These are phyloP conservation scores for Montipora efflorescens DNA, from an alignment of 64 coral and sea anemone species.

Conservation along the genomic window DNA sequence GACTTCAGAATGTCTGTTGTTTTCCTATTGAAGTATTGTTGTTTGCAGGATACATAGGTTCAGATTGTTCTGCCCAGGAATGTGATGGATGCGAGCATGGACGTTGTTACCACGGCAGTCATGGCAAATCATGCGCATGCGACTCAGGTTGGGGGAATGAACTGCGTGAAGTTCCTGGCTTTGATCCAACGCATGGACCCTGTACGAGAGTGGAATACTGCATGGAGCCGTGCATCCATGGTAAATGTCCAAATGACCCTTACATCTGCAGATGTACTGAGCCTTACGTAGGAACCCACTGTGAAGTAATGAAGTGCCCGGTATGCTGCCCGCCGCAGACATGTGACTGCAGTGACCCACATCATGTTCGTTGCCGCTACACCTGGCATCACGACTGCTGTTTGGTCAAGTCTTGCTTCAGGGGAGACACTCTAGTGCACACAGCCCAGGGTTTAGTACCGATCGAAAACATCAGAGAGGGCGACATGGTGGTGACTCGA, in stretches of 20 bases:
- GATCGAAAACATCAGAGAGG: conserved; percentile 69
- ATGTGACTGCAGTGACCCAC: conserved; percentile 67
- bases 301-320: conserved; percentile 81
- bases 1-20: too few species aligned
- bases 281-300: conserved; percentile 74
- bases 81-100: conserved; percentile 92
- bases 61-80: conserved; percentile 62
- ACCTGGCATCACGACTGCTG: conserved; percentile 91
- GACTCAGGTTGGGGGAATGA: conserved; percentile 61
- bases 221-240: conserved; percentile 70
- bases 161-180: conserved; percentile 4
- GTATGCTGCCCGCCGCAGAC: conserved; percentile 92
- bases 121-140: conserved; percentile 70
- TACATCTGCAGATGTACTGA: conserved; percentile 40
- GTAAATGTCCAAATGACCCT: conserved; percentile 33
- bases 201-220: conserved; percentile 81
- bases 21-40: background rate
- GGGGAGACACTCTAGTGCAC: conserved; percentile 88
- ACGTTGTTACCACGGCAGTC: conserved; percentile 19
- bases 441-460: conserved; percentile 78
- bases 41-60: conserved; percentile 64
- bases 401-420: conserved; percentile 87
- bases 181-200: conserved; percentile 59
- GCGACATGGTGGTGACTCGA: conserved; percentile 84
- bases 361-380: conserved; percentile 26